A percentile compares a stretch with the other conserved stretches of the same genome.
Conservation (phyloP, 2,797 vertebrate species). For the Betta splendens region DNA sequence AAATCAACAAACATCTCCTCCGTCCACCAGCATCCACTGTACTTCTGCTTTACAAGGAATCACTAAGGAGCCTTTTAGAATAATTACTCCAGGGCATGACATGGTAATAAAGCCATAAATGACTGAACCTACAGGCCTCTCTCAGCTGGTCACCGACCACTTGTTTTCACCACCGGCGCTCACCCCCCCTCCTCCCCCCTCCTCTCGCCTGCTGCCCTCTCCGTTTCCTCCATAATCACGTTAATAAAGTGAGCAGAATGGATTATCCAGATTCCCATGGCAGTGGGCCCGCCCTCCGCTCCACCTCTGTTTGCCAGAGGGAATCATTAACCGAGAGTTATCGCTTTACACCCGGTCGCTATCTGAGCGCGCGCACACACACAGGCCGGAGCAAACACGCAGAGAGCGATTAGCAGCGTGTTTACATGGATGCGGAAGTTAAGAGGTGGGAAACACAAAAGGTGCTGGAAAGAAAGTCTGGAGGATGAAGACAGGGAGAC, state of each 20-base stretch:
- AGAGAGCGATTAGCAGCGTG: slow-evolving; percentile 36
- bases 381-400: slow-evolving; percentile 36
- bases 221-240: slow-evolving; percentile 58
- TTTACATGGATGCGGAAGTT: slow-evolving; percentile 40
- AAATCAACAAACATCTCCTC: too few species aligned
- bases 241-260: slow-evolving; percentile 73
- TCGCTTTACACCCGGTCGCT: slow-evolving; percentile 59
- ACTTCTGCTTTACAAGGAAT: too few species aligned
- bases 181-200: background rate
- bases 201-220: slow-evolving; percentile 8
- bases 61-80: too few species aligned
- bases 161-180: slow-evolving; percentile 35
- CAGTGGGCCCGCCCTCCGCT: slow-evolving; percentile 55
- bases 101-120: too few species aligned
- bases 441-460: slow-evolving; percentile 33
- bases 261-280: slow-evolving; percentile 74
- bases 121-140: too few species aligned
- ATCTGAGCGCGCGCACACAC: slow-evolving; percentile 40
- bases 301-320: slow-evolving; percentile 55
- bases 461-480: slow-evolving; percentile 1
- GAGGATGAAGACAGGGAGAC: slow-evolving; percentile 16
- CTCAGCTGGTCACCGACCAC: too few species aligned
- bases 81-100: too few species aligned
- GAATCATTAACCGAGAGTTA: slow-evolving; percentile 75
- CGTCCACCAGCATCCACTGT: too few species aligned